Percentiles rank a stretch among this genome's conserved stretches.
phyloP scores from a whole-genome alignment of 2,113 vertebrate genomes.

The Psophia crepitans region DNA sequence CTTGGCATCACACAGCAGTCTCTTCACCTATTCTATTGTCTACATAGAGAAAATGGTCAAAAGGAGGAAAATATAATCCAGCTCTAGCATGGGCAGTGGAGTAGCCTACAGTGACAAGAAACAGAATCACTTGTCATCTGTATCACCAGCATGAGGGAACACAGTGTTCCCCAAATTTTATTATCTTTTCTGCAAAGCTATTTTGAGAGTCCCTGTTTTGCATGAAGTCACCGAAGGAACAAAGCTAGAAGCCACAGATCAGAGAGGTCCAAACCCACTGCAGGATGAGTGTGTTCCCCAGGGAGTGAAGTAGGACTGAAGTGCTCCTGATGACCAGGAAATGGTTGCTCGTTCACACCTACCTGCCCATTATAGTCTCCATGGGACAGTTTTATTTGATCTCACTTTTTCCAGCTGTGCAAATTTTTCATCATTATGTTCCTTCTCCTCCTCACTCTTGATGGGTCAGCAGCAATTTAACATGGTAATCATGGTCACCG shows the following conservation, averaged over 20 bases:
- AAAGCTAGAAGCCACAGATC: not conserved
- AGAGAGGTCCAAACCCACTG: not conserved
- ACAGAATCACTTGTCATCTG: not conserved
- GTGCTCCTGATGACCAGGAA: not conserved
- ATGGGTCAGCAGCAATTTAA: not conserved
- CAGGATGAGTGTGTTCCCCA: rapidly evolving
- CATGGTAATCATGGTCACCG: not conserved
- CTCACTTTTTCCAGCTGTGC: not conserved
- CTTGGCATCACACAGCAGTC: not conserved
- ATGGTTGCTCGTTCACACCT: not conserved
- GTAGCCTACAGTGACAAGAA: not conserved
- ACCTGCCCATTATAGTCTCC: not conserved
- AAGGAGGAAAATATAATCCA: not conserved
- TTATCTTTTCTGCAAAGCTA: not conserved
- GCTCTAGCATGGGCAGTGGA: not conserved
- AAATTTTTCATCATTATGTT: not conserved
- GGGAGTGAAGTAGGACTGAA: not conserved
- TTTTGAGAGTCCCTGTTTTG: not conserved
- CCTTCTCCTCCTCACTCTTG: not conserved
- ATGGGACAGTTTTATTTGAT: not conserved
- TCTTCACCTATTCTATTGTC: not conserved
- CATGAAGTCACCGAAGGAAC: not conserved
- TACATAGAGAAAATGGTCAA: not conserved
- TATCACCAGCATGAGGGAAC: not conserved
- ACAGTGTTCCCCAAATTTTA: not conserved